phyloP scores from a whole-genome alignment of 2,113 vertebrate genomes.

The Panurus biarmicus region DNA sequence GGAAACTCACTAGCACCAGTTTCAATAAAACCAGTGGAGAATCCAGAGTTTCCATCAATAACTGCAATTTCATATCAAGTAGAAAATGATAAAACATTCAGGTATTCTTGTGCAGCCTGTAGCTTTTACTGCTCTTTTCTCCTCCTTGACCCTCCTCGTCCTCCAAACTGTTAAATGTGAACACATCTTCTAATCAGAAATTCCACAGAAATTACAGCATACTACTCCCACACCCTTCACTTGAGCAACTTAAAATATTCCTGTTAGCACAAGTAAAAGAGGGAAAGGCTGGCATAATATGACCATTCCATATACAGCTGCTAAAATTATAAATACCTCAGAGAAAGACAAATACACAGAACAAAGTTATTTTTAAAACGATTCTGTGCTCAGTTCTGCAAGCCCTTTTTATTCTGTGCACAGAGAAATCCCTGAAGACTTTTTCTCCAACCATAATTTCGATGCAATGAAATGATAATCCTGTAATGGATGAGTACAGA shows the following conservation, averaged over 20 bases:
- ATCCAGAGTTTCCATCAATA: not conserved
- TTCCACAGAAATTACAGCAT: conserved; percentile 21
- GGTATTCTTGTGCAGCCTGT: not conserved
- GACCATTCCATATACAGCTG: not conserved
- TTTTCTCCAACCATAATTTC: not conserved
- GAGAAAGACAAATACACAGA: not conserved
- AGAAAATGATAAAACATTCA: not conserved
- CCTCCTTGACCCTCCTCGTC: not conserved
- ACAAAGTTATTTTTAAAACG: not conserved
- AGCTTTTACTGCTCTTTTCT: not conserved
- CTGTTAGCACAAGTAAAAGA: not conserved
- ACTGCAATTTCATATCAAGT: not conserved
- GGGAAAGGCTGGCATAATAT: not conserved
- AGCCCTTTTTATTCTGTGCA: not conserved
- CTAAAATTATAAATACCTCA: not conserved
- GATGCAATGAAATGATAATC: not conserved
- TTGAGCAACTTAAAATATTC: not conserved
- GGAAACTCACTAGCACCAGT: not conserved
- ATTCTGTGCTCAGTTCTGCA: not conserved
- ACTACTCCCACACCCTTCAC: not conserved
- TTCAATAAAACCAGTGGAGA: not conserved
- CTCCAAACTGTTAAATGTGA: not conserved
- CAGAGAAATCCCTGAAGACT: not conserved
- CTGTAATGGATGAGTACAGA: not conserved
- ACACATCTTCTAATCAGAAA: conserved; percentile 23